phyloP scores from a whole-genome alignment of 23 tunicate genomes.

The Aplidium turbinatum region DNA sequence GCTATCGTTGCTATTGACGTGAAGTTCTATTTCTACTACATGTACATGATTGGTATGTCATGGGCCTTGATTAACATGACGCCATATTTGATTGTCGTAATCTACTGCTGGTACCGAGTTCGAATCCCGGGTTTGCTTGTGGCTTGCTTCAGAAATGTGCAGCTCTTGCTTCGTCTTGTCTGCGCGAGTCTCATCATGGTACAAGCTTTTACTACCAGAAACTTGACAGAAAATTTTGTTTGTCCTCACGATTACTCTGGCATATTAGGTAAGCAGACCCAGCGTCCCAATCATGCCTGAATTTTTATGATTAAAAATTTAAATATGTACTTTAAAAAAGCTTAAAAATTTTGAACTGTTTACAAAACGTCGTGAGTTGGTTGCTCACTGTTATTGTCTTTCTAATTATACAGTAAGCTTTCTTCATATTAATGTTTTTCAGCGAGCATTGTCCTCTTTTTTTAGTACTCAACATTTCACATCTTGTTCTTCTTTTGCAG shows the following conservation, averaged over 20 bases:
- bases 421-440: too few relatives aligned
- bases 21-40: slow-evolving; percentile 98
- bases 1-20: slow-evolving; percentile 83
- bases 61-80: slow-evolving; percentile 99
- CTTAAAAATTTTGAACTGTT: too few relatives aligned
- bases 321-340: too few relatives aligned
- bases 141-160: slow-evolving; percentile 95
- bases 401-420: too few relatives aligned
- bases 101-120: slow-evolving; percentile 99
- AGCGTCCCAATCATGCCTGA: too few relatives aligned
- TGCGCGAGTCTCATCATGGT: slow-evolving; percentile 91
- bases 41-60: slow-evolving; percentile 99
- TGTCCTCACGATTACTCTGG: slow-evolving; percentile 88
- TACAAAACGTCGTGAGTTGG: too few relatives aligned
- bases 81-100: slow-evolving; percentile 97
- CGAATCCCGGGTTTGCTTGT: slow-evolving; percentile 95
- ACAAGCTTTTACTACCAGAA: slow-evolving; percentile 96
- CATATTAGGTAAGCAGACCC: slow-evolving; percentile 22
- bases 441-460: too few relatives aligned
- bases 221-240: slow-evolving; percentile 88
- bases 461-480: too few relatives aligned
- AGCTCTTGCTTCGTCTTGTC: slow-evolving; percentile 75
- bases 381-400: too few relatives aligned
- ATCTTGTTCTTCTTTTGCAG: too few relatives aligned
- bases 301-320: too few relatives aligned